A percentile compares a stretch with the other conserved stretches of the same genome.
These are phyloP conservation scores for Epinotia brunnichana DNA, from an alignment of 2,888 invertebrate species.

Conservation along the genomic window DNA sequence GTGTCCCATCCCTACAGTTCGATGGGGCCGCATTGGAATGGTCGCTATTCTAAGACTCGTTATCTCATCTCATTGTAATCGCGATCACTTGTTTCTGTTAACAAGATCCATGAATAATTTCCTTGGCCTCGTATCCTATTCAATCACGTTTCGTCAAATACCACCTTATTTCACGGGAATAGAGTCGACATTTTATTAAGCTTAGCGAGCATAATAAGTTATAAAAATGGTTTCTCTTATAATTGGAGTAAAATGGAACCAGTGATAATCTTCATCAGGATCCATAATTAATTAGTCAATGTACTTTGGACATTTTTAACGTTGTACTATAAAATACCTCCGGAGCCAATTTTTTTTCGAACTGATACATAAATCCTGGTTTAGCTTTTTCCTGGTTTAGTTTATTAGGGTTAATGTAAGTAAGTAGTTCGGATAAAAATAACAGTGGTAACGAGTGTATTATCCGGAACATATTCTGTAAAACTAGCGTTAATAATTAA, in stretches of 20 bases:
- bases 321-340: too few relatives aligned
- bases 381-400: too few relatives aligned
- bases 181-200: neutral
- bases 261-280: slow-evolving; percentile 12
- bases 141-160: slow-evolving; percentile 4
- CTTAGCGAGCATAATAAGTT: neutral
- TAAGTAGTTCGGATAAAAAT: too few relatives aligned
- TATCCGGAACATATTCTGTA: too few relatives aligned
- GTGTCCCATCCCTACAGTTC: slow-evolving; percentile 47
- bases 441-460: too few relatives aligned
- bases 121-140: slow-evolving; percentile 2
- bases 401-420: too few relatives aligned
- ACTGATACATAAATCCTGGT: too few relatives aligned
- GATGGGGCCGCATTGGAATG: slow-evolving; percentile 57
- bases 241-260: slow-evolving; percentile 8
- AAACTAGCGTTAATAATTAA: too few relatives aligned
- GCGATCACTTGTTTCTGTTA: slow-evolving; percentile 41
- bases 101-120: slow-evolving; percentile 39
- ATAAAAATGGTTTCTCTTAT: neutral
- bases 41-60: slow-evolving; percentile 46
- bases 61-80: slow-evolving; percentile 40
- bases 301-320: neutral
- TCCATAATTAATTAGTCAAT: neutral
- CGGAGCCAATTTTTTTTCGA: too few relatives aligned
- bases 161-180: neutral